These are phyloP conservation scores for Penaeus monodon DNA, from an alignment of 2,888 invertebrate species.

Conservation along the genomic window DNA sequence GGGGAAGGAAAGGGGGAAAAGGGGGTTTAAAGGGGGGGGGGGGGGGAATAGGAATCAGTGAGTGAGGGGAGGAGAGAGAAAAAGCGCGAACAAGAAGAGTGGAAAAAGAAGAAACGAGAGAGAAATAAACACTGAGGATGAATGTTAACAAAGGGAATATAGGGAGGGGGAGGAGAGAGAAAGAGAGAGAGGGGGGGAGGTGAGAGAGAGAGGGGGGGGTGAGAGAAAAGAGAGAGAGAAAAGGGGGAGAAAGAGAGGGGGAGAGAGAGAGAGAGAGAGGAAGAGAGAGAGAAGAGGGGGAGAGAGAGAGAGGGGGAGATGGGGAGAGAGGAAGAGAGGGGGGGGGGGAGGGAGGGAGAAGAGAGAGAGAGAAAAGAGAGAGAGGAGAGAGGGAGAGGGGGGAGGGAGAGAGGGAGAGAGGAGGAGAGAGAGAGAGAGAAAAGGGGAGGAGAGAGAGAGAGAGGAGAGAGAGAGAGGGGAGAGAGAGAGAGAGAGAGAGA, in stretches of 20 bases:
- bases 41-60: too few species aligned
- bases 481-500: not conserved
- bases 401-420: accelerated
- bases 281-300: not conserved
- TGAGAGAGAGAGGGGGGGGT: not conserved
- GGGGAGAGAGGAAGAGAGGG: not conserved
- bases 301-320: not conserved
- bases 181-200: not conserved
- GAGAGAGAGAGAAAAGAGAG: not conserved
- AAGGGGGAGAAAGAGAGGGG: not conserved
- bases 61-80: too few species aligned
- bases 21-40: too few species aligned
- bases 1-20: too few species aligned
- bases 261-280: not conserved
- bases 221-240: not conserved
- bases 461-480: accelerated
- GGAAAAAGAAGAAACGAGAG: not conserved
- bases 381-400: too few species aligned
- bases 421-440: too few species aligned
- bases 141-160: not conserved
- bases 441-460: too few species aligned
- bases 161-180: not conserved
- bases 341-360: not conserved
- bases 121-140: not conserved
- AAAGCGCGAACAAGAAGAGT: not conserved